Percentiles rank a stretch among this genome's conserved stretches.
These are phyloP conservation scores for Coracias cyanogaster DNA, from an alignment of 2,797 vertebrate species.

Conservation along the genomic window DNA sequence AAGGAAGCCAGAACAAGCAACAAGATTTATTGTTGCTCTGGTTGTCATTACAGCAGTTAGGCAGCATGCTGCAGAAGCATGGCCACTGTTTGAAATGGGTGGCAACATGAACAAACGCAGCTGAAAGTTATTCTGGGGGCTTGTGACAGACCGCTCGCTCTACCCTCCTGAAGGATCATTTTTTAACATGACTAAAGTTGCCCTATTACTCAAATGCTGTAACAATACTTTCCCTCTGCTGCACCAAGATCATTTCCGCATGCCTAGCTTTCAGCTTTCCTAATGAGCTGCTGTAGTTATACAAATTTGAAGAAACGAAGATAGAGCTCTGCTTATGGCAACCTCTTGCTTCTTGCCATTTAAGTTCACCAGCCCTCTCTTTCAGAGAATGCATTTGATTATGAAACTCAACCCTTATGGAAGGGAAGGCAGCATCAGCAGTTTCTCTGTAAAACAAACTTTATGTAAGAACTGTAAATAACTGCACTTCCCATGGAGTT, in stretches of 20 bases:
- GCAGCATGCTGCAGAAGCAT: neutral
- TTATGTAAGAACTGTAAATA: neutral
- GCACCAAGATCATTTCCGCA: neutral
- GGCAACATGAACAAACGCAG: neutral
- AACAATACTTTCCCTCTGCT: neutral
- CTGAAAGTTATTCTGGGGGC: neutral
- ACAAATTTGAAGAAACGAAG: conserved; percentile 3
- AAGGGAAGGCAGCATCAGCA: neutral
- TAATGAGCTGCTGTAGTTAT: neutral
- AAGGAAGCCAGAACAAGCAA: neutral
- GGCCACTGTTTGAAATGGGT: neutral
- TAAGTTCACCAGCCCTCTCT: neutral
- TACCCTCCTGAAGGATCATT: neutral
- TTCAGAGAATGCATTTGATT: neutral
- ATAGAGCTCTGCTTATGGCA: neutral
- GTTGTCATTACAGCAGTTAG: neutral
- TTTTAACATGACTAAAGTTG: neutral
- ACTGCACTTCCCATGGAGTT: neutral
- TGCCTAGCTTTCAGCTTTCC: neutral
- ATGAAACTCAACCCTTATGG: neutral
- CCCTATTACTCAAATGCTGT: neutral
- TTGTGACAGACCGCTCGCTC: neutral
- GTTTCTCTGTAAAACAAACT: neutral
- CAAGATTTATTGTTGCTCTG: neutral
- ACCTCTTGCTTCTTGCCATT: neutral